Evolutionary conservation across 2,888 invertebrate genomes (phyloP), one percentile per base, ranked within the genome.

Genomic region (Eupithecia dodoneata): DNA sequence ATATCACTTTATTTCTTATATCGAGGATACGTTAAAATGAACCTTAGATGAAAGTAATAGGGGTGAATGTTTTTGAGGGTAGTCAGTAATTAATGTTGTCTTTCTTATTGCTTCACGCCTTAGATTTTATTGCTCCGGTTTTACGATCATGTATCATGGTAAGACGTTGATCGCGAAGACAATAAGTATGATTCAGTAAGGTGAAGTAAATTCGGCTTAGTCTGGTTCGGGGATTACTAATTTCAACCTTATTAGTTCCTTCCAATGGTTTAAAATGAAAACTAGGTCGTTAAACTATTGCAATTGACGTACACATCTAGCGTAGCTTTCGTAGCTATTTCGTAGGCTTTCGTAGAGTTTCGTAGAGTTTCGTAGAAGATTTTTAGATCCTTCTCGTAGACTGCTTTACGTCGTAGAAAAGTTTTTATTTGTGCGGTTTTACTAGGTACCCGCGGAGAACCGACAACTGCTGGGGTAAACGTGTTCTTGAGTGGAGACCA

Each of bases 21-120:
- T 70, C 59, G 9, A n/a, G 4, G 2, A 66, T 5, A 6, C 47
- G n/a, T 45, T 49, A 55, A 82, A 82, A 15, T 81, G 2, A 77
- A 78, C 87, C 77, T 74, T 91, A 85, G 0, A 0, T 0, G 2
- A 2, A 63, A 9, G 2, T 0, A n/a, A 82, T 88, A 91, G 82
- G 81, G 83, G 80, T 77, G 76, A 9, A 79, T 10, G 71, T 63
- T 41, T 78, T 79, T 80, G 79, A 15, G 45, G 77, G 82, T 82
- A 47, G 76, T 81, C 78, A 80, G 90, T 93, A 94, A 94, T 94
- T 94, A 94, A 93, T 93, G 90, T 87, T 91, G 92, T 91, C 90
- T 90, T 89, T 91, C 89, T 93, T 93, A 94, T 94, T 93, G 94
- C 94, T 94, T 94, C 94, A 94, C 94, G 94, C 94, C 93, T 93